phyloP scores from a whole-genome alignment of 2,888 invertebrate genomes.

The Acronicta alni region DNA sequence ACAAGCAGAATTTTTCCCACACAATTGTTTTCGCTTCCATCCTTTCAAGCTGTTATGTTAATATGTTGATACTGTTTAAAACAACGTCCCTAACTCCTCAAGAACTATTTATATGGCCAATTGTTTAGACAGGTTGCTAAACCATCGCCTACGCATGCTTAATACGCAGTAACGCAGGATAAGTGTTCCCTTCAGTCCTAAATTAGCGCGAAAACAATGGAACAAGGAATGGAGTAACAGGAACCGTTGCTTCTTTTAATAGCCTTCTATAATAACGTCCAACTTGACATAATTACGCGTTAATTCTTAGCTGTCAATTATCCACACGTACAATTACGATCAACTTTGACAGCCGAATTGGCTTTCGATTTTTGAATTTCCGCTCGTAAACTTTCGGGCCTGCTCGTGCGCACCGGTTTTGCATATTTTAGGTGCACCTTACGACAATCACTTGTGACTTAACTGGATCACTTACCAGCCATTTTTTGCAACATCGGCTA shows the following conservation, averaged over 20 bases:
- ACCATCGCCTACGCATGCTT: slow-evolving; percentile 56
- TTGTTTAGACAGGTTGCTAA: slow-evolving; percentile 55
- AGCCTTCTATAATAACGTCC: slow-evolving; percentile 25
- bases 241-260: slow-evolving; percentile 43
- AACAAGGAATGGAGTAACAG: slow-evolving; percentile 46
- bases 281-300: slow-evolving; percentile 35
- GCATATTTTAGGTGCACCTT: slow-evolving; percentile 63
- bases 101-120: slow-evolving; percentile 55
- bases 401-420: slow-evolving; percentile 60
- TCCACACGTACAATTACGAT: slow-evolving; percentile 56
- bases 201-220: slow-evolving; percentile 58
- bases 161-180: slow-evolving; percentile 55
- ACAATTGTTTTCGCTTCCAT: slow-evolving; percentile 1
- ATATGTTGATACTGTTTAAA: slow-evolving; percentile 27
- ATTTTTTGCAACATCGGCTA: slow-evolving; percentile 65
- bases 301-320: slow-evolving; percentile 48
- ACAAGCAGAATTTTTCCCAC: not conserved
- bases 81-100: slow-evolving; percentile 33
- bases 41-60: slow-evolving; percentile 14
- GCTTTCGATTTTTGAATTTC: slow-evolving; percentile 61
- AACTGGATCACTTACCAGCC: slow-evolving; percentile 72
- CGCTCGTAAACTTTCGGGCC: slow-evolving; percentile 49
- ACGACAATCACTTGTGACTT: slow-evolving; percentile 72
- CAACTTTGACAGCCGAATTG: slow-evolving; percentile 62
- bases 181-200: slow-evolving; percentile 57